These are phyloP conservation scores for Beris chalybata DNA, from an alignment of 2,888 invertebrate genomes.

Conservation along the genomic window DNA sequence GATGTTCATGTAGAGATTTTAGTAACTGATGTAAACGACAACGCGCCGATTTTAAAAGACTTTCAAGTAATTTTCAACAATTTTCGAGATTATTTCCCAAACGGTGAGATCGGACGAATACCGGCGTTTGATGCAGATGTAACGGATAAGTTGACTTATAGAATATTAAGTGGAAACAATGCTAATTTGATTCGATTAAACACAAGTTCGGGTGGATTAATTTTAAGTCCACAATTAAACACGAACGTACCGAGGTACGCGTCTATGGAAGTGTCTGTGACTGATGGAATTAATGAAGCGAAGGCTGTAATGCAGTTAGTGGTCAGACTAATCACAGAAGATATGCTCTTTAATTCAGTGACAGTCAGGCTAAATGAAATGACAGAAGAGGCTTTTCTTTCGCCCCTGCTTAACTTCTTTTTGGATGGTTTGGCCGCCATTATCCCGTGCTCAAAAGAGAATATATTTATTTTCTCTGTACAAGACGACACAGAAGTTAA, in stretches of 20 bases:
- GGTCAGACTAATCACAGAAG: slow-evolving; percentile 88
- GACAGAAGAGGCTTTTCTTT: slow-evolving; percentile 89
- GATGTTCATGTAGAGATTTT: slow-evolving; percentile 86
- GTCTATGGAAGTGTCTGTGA: slow-evolving; percentile 90
- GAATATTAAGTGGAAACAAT: slow-evolving; percentile 88
- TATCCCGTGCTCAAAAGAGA: slow-evolving; percentile 88
- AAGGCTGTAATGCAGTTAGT: slow-evolving; percentile 90
- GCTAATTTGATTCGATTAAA: slow-evolving; percentile 86
- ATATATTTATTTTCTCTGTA: slow-evolving; percentile 89
- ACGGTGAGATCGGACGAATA: slow-evolving; percentile 85
- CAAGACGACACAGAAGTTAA: slow-evolving; percentile 91
- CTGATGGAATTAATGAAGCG: slow-evolving; percentile 91
- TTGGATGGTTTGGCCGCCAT: slow-evolving; percentile 89
- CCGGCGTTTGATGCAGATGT: slow-evolving; percentile 96
- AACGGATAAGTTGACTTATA: slow-evolving; percentile 78
- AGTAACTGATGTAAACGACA: slow-evolving; percentile 94
- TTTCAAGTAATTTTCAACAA: slow-evolving; percentile 95
- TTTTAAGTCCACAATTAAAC: slow-evolving; percentile 87
- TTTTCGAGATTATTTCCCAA: slow-evolving; percentile 90
- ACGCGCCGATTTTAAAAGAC: slow-evolving; percentile 87
- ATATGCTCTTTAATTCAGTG: slow-evolving; percentile 92
- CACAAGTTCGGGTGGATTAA: slow-evolving; percentile 79
- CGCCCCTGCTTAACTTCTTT: slow-evolving; percentile 84
- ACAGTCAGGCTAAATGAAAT: slow-evolving; percentile 91
- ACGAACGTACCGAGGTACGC: slow-evolving; percentile 94